phyloP scores from a whole-genome alignment of 23 tunicate species.

The Styela clava region DNA sequence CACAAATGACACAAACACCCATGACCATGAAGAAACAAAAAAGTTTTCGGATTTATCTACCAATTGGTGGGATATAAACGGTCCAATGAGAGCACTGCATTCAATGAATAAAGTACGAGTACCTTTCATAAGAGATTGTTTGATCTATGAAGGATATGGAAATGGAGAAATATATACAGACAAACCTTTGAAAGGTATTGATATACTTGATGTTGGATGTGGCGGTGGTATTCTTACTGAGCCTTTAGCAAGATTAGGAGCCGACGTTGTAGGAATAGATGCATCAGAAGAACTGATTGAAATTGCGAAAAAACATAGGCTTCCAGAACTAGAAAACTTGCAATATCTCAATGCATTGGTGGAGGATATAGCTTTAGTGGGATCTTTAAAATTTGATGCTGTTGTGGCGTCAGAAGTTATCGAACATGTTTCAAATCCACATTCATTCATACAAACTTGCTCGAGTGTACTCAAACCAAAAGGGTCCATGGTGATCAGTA shows the following conservation, averaged over 20 bases:
- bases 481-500: conserved; percentile 81
- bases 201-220: conserved; percentile 94
- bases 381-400: conserved; percentile 65
- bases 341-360: conserved; percentile 68
- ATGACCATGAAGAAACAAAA: background rate
- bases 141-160: conserved; percentile 61
- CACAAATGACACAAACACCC: background rate
- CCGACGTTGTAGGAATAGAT: conserved; percentile 85
- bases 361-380: conserved; percentile 83
- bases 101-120: conserved; percentile 84
- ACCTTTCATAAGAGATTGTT: conserved; percentile 82
- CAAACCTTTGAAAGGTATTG: conserved; percentile 61
- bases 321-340: conserved; percentile 31
- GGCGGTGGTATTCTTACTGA: conserved; percentile 96
- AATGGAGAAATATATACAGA: conserved; percentile 10
- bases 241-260: conserved; percentile 90
- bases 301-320: conserved; percentile 72
- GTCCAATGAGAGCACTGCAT: conserved; percentile 71
- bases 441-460: conserved; percentile 52
- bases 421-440: conserved; percentile 71
- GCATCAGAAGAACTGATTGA: conserved; percentile 42
- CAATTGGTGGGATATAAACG: conserved; percentile 80
- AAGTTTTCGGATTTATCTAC: conserved; percentile 15
- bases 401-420: conserved; percentile 93
- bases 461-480: conserved; percentile 50